phyloP scores from a whole-genome alignment of 2,797 vertebrate genomes.

The Varecia variegata region DNA sequence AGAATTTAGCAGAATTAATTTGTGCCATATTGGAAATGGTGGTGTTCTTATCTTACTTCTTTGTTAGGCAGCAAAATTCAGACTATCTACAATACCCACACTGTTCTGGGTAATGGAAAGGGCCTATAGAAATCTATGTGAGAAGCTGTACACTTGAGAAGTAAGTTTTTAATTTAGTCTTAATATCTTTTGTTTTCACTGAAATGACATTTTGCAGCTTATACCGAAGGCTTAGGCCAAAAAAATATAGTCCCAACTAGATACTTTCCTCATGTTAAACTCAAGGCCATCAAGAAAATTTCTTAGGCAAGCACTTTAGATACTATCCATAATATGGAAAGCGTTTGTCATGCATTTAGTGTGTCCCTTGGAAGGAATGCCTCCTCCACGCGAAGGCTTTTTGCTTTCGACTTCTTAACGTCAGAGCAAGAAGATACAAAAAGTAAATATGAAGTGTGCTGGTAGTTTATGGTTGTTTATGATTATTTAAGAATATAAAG shows the following conservation, averaged over 20 bases:
- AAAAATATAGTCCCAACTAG: neutral
- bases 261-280: neutral
- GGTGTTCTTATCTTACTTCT: neutral
- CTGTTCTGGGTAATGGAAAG: neutral
- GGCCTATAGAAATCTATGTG: neutral
- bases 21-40: neutral
- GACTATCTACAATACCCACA: neutral
- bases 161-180: neutral
- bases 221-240: neutral
- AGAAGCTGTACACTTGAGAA: neutral
- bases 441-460: neutral
- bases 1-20: neutral
- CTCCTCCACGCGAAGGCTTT: neutral
- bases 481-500: slow-evolving; percentile 25
- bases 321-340: neutral
- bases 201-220: neutral
- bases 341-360: neutral
- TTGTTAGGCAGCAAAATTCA: neutral
- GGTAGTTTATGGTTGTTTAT: neutral
- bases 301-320: neutral
- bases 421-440: neutral
- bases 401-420: neutral
- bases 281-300: neutral
- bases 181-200: neutral
- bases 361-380: neutral